Evolutionary conservation across 2,113 vertebrate species (phyloP).

Genomic region (Cacatua alba): DNA sequence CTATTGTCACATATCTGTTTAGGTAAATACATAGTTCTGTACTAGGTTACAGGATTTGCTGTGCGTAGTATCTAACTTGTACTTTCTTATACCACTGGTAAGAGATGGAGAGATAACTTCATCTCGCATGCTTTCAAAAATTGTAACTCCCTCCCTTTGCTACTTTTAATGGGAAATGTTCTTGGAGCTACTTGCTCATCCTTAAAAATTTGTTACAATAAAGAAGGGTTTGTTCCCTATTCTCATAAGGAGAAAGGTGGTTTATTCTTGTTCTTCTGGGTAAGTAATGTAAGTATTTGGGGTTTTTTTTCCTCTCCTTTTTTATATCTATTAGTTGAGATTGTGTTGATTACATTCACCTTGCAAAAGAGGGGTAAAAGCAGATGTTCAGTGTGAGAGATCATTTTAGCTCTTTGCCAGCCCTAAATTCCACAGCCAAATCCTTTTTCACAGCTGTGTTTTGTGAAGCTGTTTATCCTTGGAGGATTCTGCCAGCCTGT

Average conservation of each 20-base stretch:
- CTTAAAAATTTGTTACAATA: background rate
- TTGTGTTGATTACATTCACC: background rate
- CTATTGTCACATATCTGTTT: background rate
- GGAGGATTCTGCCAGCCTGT: background rate
- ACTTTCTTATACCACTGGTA: background rate
- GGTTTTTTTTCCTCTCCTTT: rapidly evolving
- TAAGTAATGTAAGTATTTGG: background rate
- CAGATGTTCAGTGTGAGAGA: background rate
- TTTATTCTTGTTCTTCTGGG: background rate
- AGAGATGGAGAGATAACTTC: background rate
- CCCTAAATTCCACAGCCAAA: background rate
- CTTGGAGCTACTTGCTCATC: background rate
- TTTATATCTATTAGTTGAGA: background rate
- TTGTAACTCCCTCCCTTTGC: background rate
- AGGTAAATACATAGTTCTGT: background rate
- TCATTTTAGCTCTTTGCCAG: background rate
- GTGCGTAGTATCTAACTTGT: background rate
- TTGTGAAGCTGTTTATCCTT: background rate
- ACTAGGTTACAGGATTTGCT: background rate
- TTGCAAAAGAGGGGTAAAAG: background rate
- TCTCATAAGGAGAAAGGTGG: background rate
- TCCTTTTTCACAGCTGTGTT: background rate
- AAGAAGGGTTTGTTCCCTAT: background rate
- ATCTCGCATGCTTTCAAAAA: background rate
- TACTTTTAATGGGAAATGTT: background rate